These are phyloP conservation scores for Zelostemma sp. DNA, from an alignment of 1,140 invertebrate species.

Conservation along the genomic window DNA sequence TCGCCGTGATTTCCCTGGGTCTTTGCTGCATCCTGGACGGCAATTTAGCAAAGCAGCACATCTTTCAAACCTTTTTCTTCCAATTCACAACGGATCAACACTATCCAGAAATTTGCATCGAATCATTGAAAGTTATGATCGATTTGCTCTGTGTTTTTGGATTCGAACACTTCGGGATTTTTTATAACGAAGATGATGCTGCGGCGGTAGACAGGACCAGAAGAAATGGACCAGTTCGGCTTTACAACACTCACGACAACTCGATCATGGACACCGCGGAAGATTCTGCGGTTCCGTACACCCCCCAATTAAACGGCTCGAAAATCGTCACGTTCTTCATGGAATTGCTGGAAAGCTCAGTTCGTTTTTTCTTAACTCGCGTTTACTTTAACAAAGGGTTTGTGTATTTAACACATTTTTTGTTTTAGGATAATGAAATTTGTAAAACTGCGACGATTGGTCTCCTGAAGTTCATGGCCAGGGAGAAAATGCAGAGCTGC, in stretches of 20 bases:
- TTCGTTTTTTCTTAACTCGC: no score
- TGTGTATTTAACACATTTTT: no score
- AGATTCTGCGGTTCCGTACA: conserved; percentile 7
- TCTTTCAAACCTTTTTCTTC: conserved; percentile 59
- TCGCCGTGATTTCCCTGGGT: conserved; percentile 58
- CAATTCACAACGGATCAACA: conserved; percentile 58
- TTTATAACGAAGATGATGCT: conserved; percentile 21
- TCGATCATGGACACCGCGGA: conserved; percentile 17
- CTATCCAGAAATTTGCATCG: conserved; percentile 54
- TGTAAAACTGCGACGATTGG: conserved; percentile 58
- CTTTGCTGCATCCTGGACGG: conserved; percentile 61
- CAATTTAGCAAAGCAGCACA: conserved; percentile 62
- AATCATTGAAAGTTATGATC: conserved; percentile 61
- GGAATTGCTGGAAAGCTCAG: conserved; percentile 53
- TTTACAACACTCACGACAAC: conserved; percentile 50
- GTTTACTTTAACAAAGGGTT: no score
- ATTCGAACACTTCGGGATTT: conserved; percentile 60
- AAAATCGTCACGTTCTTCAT: conserved; percentile 61
- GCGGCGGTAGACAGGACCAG: conserved; percentile 24
- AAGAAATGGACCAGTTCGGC: conserved; percentile 42
- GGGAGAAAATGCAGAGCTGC: conserved; percentile 55
- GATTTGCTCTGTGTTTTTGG: conserved; percentile 65
- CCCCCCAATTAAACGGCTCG: no score
- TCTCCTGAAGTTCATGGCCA: conserved; percentile 64
- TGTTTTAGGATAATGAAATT: conserved; percentile 58